Conservation (phyloP, 2,113 vertebrate species). For the Pluvialis apricaria region DNA sequence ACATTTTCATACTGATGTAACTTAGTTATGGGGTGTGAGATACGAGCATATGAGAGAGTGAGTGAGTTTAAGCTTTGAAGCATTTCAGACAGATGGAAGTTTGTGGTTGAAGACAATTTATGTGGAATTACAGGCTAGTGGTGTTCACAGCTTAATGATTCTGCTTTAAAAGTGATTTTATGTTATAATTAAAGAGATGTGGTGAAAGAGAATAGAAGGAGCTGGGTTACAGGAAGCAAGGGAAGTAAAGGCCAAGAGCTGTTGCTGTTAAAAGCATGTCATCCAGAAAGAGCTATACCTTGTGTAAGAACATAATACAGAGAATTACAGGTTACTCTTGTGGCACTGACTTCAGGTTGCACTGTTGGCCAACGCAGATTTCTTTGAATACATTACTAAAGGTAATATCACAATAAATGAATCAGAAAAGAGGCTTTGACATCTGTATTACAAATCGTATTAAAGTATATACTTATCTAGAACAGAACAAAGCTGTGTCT, state of each 20-base stretch:
- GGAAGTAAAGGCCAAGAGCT: not conserved
- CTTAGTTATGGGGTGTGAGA: constrained; percentile 62
- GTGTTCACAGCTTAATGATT: constrained; percentile 56
- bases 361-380: not conserved
- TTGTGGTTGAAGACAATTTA: constrained; percentile 53
- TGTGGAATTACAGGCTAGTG: constrained; percentile 41
- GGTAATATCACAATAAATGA: not conserved
- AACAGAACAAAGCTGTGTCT: not conserved
- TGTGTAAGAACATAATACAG: not conserved
- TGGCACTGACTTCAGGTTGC: not conserved
- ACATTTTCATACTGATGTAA: constrained; percentile 56
- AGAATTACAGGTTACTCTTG: not conserved
- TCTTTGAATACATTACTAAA: not conserved
- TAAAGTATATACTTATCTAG: not conserved
- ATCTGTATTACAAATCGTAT: not conserved
- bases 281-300: not conserved
- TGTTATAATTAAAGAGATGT: constrained; percentile 28
- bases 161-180: constrained; percentile 29
- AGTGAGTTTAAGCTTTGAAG: constrained; percentile 35
- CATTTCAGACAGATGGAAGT: constrained; percentile 57
- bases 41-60: constrained; percentile 50
- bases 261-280: not conserved
- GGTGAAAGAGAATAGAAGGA: not conserved
- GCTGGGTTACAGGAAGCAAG: not conserved
- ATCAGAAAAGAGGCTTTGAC: not conserved